phyloP scores from a whole-genome alignment of 92 coral and sea anemone species.

The Zoanthus solanderi region DNA sequence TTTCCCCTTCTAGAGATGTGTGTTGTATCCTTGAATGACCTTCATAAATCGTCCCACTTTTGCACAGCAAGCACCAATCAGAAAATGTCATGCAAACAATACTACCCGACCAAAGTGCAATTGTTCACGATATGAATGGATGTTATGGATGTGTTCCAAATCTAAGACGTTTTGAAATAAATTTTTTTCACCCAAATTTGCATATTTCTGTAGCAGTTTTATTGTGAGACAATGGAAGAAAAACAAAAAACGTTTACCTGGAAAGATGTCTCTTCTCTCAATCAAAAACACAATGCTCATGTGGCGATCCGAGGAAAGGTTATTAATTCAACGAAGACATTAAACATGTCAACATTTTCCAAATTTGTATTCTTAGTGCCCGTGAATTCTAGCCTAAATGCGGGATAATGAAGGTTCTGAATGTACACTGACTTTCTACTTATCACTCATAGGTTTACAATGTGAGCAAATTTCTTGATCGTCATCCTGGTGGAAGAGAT shows the following conservation, averaged over 20 bases:
- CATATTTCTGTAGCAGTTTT: neutral
- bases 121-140: neutral
- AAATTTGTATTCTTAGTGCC: too few relatives aligned
- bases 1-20: too few relatives aligned
- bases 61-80: conserved; percentile 45
- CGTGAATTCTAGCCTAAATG: neutral
- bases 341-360: too few relatives aligned
- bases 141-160: neutral
- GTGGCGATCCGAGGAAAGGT: conserved; percentile 90
- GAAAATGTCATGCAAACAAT: neutral
- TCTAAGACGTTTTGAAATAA: neutral
- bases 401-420: neutral
- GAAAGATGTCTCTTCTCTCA: conserved; percentile 77
- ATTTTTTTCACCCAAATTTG: too few relatives aligned
- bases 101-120: neutral
- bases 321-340: neutral
- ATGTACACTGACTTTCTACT: neutral
- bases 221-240: conserved; percentile 21
- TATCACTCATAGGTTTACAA: conserved; percentile 73
- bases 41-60: neutral
- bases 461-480: conserved; percentile 79
- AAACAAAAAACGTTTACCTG: conserved; percentile 75
- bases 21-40: conserved; percentile 43
- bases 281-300: conserved; percentile 75
- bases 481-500: conserved; percentile 95